A percentile compares a stretch with the other conserved stretches of the same genome.
Evolutionary conservation across 2,888 invertebrate genomes (phyloP).

Genomic region (Microdon myrmicae): DNA sequence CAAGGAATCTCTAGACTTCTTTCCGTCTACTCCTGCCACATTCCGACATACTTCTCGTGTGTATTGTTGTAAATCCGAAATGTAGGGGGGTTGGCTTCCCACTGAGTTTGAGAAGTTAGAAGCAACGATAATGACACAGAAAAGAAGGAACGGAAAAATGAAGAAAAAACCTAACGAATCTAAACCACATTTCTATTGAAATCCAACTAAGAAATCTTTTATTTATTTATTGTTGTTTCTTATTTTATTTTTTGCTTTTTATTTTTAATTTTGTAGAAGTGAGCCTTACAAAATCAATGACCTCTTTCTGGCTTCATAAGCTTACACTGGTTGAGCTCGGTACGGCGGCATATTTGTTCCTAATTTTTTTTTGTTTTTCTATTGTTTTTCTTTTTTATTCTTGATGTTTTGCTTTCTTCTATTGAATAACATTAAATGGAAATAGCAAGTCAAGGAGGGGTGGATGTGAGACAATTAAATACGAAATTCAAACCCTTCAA

Average conservation of each 20-base stretch:
- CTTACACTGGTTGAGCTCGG: conserved; percentile 3
- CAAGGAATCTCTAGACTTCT: too few relatives aligned
- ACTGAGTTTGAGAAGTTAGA: conserved; percentile 21
- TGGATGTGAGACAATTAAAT: neutral
- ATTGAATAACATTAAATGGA: conserved; percentile 2
- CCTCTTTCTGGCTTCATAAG: conserved; percentile 23
- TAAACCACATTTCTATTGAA: conserved; percentile 15
- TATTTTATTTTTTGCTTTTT: too few relatives aligned
- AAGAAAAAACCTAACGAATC: conserved; percentile 3
- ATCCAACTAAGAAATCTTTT: conserved; percentile 2
- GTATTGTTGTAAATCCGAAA: conserved; percentile 6
- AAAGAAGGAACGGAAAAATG: too few relatives aligned
- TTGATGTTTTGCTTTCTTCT: too few relatives aligned
- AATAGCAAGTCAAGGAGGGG: conserved; percentile 8
- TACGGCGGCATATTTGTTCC: neutral
- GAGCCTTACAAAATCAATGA: conserved; percentile 44
- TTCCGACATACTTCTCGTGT: neutral
- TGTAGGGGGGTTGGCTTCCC: conserved; percentile 18
- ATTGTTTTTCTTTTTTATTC: too few relatives aligned
- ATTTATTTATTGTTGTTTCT: too few relatives aligned
- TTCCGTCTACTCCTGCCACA: too few relatives aligned
- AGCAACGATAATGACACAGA: too few relatives aligned
- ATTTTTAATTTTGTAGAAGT: too few relatives aligned
- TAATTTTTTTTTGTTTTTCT: too few relatives aligned
- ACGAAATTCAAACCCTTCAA: conserved; percentile 5